A percentile compares a stretch with the other conserved stretches of the same genome.
phyloP scores from a whole-genome alignment of 1,140 invertebrate species.

The Pogonomyrmex californicus region DNA sequence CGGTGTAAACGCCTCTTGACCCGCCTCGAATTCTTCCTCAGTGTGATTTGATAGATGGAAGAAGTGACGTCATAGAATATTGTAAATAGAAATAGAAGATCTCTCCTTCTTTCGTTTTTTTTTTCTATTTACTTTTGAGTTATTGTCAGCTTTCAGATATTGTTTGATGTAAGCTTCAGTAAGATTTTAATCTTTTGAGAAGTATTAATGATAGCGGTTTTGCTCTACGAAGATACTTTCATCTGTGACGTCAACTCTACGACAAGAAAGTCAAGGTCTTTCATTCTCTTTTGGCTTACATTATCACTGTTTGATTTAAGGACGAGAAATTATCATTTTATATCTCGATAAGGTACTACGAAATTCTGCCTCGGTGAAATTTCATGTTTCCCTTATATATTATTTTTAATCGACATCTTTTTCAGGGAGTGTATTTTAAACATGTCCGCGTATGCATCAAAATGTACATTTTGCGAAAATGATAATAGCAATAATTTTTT shows the following conservation, averaged over 20 bases:
- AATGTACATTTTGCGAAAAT: background rate
- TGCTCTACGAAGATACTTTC: background rate
- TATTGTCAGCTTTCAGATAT: background rate
- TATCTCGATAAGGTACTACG: background rate
- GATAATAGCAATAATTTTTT: background rate
- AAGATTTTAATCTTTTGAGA: background rate
- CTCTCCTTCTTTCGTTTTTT: background rate
- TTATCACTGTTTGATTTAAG: background rate
- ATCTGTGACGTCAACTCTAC: background rate
- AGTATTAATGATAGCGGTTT: background rate
- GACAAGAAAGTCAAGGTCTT: conserved; percentile 7
- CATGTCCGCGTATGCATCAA: background rate
- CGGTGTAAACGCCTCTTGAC: background rate
- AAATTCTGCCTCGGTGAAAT: conserved; percentile 10
- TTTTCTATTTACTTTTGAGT: background rate
- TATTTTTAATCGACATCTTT: background rate
- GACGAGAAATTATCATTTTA: conserved; percentile 29
- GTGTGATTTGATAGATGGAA: background rate
- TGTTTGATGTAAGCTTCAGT: background rate
- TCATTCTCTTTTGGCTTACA: conserved; percentile 14
- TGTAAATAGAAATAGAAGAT: background rate
- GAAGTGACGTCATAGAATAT: background rate
- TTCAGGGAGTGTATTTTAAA: conserved; percentile 28
- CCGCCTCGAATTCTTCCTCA: background rate
- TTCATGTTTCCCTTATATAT: background rate